A percentile compares a stretch with the other conserved stretches of the same genome.
phyloP scores from a whole-genome alignment of 2,888 invertebrate species.

The Coleophora deauratella region DNA sequence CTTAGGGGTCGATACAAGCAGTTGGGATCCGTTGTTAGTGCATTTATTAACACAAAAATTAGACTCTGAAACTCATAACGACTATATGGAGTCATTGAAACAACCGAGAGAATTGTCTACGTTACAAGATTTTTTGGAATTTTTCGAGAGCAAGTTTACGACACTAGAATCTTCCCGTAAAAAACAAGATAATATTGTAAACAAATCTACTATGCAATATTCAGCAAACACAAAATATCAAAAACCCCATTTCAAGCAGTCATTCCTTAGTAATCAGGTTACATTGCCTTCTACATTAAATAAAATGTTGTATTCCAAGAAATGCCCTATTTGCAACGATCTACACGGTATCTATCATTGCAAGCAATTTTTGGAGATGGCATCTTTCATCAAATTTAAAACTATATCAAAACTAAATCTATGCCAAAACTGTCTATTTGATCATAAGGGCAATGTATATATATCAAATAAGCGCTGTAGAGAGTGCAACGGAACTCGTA shows the following conservation, averaged over 20 bases:
- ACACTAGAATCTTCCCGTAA: slow-evolving; percentile 11
- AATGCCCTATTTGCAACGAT: too few species aligned
- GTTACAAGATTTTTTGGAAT: slow-evolving; percentile 13
- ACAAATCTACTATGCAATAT: not conserved
- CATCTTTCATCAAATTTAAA: too few species aligned
- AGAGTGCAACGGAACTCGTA: not conserved
- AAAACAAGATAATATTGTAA: slow-evolving; percentile 2
- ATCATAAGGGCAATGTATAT: not conserved
- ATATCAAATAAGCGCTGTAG: not conserved
- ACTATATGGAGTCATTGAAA: slow-evolving; percentile 13
- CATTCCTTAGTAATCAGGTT: too few species aligned
- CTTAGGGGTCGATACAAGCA: slow-evolving; percentile 9
- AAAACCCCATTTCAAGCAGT: not conserved
- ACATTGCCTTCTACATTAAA: too few species aligned
- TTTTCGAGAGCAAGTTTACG: slow-evolving; percentile 16
- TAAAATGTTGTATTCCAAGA: not conserved
- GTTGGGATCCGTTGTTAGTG: slow-evolving; percentile 18
- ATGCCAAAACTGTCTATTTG: not conserved
- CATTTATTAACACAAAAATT: slow-evolving; percentile 15
- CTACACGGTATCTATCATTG: too few species aligned
- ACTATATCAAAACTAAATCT: not conserved
- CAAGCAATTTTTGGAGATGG: too few species aligned
- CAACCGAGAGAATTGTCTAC: slow-evolving; percentile 11
- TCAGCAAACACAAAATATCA: not conserved
- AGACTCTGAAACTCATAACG: slow-evolving; percentile 13